Conservation (phyloP, 2,113 vertebrate species). For the Microcebus ravelobensis region DNA sequence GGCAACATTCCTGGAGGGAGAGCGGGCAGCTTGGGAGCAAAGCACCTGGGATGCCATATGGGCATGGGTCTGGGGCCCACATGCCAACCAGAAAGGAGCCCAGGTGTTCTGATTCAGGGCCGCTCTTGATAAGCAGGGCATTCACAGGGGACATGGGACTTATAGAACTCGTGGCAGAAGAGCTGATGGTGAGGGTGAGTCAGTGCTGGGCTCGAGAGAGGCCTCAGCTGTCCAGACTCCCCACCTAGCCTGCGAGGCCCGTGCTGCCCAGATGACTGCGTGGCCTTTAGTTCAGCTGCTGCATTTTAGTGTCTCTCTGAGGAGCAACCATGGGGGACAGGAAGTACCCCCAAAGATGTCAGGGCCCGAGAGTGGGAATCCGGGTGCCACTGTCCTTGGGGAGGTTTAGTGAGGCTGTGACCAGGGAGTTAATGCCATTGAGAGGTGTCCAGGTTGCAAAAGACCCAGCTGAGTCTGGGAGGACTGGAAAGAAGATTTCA, state of each 20-base stretch:
- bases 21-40: neutral
- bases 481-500: neutral
- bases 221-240: neutral
- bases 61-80: neutral
- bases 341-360: neutral
- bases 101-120: constrained; percentile 2
- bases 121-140: neutral
- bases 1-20: neutral
- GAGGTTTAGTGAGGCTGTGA: neutral
- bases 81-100: neutral
- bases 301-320: neutral
- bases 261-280: neutral
- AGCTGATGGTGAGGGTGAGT: neutral
- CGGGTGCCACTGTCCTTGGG: neutral
- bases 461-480: neutral
- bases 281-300: neutral
- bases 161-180: neutral
- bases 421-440: neutral
- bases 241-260: neutral
- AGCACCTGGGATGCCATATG: neutral
- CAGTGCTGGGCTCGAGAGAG: neutral
- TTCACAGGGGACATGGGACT: neutral
- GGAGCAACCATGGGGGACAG: neutral
- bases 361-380: neutral
- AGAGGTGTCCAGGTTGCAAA: neutral